Conservation (phyloP, 2,113 vertebrate species). For the Puntigrus tetrazona region DNA sequence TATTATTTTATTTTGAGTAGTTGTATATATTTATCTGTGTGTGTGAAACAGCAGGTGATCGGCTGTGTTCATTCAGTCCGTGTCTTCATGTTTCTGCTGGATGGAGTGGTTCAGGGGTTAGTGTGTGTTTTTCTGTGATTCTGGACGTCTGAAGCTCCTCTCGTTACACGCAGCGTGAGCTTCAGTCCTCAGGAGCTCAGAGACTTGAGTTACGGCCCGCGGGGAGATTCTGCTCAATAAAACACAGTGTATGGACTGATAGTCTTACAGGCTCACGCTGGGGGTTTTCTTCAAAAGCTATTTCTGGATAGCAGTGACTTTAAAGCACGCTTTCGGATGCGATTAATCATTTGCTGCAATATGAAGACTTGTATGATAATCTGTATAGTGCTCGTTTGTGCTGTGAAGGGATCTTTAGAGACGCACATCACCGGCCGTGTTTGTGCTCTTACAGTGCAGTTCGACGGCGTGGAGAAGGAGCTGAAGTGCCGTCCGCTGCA, state of each 20-base stretch:
- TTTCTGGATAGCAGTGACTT: neutral
- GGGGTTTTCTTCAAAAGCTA: neutral
- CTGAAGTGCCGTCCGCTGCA: constrained; percentile 83
- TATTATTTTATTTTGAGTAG: too few species aligned
- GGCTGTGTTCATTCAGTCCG: too few species aligned
- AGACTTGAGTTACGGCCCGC: neutral
- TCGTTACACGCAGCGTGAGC: constrained; percentile 7
- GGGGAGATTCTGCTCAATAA: constrained; percentile 19
- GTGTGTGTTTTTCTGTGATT: neutral
- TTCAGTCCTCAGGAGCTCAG: neutral
- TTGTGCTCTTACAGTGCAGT: constrained; percentile 77
- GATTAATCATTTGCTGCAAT: too few species aligned
- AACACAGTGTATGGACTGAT: neutral
- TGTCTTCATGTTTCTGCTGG: too few species aligned
- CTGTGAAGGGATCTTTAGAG: too few species aligned
- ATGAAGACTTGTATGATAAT: too few species aligned
- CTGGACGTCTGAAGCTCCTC: neutral
- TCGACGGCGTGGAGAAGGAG: constrained; percentile 87
- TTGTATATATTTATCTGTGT: too few species aligned
- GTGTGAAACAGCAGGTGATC: too few species aligned
- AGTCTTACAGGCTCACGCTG: constrained; percentile 3
- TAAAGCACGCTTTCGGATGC: neutral
- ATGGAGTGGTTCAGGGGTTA: too few species aligned
- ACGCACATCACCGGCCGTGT: neutral
- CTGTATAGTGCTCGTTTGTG: too few species aligned